Evolutionary conservation across 2,797 vertebrate genomes (phyloP).

Genomic region (Nasua narica): DNA sequence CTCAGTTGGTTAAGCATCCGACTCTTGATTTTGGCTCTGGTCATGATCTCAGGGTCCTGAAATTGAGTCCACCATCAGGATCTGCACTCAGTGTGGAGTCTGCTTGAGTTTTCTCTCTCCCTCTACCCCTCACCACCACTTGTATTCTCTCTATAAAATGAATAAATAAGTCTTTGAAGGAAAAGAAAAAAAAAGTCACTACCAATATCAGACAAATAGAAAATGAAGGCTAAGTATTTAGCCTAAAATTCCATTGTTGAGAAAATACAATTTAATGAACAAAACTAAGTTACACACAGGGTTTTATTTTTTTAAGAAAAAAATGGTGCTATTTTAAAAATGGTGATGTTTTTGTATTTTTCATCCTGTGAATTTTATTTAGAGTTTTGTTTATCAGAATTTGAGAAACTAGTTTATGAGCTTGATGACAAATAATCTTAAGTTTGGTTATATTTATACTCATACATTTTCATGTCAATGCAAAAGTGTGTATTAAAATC

Average conservation of each 20-base stretch:
- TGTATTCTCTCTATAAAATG: neutral
- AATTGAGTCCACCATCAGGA: neutral
- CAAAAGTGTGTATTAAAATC: neutral
- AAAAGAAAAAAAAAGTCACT: neutral
- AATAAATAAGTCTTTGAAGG: neutral
- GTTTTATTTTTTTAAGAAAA: neutral
- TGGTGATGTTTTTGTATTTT: slow-evolving; percentile 39
- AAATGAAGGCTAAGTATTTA: slow-evolving; percentile 2
- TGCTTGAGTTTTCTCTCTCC: neutral
- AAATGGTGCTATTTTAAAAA: neutral
- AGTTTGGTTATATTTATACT: neutral
- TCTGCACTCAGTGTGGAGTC: neutral
- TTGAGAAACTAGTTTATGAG: slow-evolving; percentile 22
- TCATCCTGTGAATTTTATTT: slow-evolving; percentile 21
- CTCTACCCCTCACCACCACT: neutral
- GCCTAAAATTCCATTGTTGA: neutral
- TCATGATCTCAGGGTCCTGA: neutral
- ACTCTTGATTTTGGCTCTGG: neutral
- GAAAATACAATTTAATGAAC: neutral
- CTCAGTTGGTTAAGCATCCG: neutral
- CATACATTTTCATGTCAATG: neutral
- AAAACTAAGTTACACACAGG: neutral
- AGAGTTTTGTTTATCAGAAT: slow-evolving; percentile 7
- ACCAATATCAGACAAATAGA: neutral
- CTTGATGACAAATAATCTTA: neutral